Evolutionary conservation across 2,888 invertebrate genomes (phyloP).

Genomic region (Philereme transversata): DNA sequence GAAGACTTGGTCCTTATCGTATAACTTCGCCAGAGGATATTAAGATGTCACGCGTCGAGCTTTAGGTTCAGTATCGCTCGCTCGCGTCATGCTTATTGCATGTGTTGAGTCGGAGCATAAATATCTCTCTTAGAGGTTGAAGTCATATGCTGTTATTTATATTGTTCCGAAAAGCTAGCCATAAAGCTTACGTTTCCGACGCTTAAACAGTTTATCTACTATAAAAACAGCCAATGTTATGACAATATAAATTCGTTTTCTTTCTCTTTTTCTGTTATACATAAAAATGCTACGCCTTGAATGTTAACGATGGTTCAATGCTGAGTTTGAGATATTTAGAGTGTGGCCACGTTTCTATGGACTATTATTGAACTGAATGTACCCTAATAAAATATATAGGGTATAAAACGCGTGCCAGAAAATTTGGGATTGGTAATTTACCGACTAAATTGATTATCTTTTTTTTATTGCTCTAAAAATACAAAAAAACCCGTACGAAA

Average conservation of each 20-base stretch:
- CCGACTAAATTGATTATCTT: constrained; percentile 1
- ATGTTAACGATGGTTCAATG: constrained; percentile 49
- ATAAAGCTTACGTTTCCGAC: constrained; percentile 45
- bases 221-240: constrained; percentile 60
- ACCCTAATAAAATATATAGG: constrained; percentile 21
- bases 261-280: constrained; percentile 44
- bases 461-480: too few relatives aligned
- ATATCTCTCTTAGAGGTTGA: background rate
- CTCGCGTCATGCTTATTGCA: background rate
- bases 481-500: too few relatives aligned
- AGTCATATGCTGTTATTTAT: background rate
- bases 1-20: too few relatives aligned
- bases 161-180: constrained; percentile 34
- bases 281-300: constrained; percentile 55
- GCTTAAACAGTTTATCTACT: constrained; percentile 59
- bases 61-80: background rate
- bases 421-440: constrained; percentile 1
- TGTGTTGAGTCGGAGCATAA: background rate
- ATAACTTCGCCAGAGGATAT: background rate
- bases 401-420: constrained; percentile 14
- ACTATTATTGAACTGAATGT: constrained; percentile 24
- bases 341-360: constrained; percentile 25
- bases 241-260: constrained; percentile 59
- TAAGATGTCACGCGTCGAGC: background rate
- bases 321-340: constrained; percentile 25